Evolutionary conservation across 1,140 invertebrate genomes (phyloP).

Genomic region (Drosophila tani): DNA sequence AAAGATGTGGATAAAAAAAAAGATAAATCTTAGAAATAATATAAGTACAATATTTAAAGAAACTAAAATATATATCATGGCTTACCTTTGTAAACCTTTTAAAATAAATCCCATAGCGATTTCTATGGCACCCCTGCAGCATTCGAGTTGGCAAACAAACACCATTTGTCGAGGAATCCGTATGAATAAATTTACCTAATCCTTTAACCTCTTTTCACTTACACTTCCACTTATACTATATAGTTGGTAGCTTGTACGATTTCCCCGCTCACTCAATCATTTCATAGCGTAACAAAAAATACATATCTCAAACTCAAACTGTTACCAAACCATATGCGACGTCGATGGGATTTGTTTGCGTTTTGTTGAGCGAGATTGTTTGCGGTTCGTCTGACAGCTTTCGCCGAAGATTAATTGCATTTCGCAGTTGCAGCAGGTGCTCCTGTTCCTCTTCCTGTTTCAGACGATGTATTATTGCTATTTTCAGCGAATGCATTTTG

Average conservation of each 20-base stretch:
- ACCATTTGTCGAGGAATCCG: conserved; percentile 33
- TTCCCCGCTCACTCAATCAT: conserved; percentile 51
- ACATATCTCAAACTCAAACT: conserved; percentile 30
- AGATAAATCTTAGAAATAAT: neutral
- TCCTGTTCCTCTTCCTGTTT: conserved; percentile 8
- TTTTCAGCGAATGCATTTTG: conserved; percentile 40
- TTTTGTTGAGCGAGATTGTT: conserved; percentile 35
- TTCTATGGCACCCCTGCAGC: neutral
- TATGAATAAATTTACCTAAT: conserved; percentile 9
- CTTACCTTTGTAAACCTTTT: neutral
- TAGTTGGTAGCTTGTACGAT: neutral
- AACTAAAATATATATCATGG: neutral
- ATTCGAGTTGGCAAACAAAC: neutral
- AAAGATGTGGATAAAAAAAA: neutral
- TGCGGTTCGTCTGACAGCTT: conserved; percentile 46
- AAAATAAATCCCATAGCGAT: neutral
- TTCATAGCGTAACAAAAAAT: conserved; percentile 35
- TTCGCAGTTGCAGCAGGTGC: conserved; percentile 41
- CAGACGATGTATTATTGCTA: conserved; percentile 13
- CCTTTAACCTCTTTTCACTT: neutral
- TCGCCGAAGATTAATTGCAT: conserved; percentile 65
- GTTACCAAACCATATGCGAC: conserved; percentile 16
- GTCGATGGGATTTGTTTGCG: conserved; percentile 38
- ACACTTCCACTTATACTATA: neutral
- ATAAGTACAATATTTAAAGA: neutral